phyloP scores from a whole-genome alignment of 2,113 vertebrate genomes.

The Cyanoramphus novaezelandiae region DNA sequence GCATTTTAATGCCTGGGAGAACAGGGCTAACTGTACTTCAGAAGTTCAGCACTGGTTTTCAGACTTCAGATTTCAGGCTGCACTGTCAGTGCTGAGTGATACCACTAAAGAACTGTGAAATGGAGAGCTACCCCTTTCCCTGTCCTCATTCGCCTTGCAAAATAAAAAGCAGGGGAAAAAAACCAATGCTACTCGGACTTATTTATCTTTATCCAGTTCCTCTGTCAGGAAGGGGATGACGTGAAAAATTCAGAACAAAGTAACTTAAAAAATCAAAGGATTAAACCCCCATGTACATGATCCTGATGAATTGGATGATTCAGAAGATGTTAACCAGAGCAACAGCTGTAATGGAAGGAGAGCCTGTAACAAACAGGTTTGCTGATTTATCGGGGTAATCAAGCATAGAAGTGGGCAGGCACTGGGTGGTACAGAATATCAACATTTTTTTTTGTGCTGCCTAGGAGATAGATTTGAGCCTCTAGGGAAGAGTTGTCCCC shows the following conservation, averaged over 20 bases:
- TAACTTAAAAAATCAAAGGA: constrained; percentile 68
- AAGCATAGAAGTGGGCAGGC: constrained; percentile 67
- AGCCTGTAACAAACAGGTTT: constrained; percentile 64
- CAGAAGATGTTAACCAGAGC: constrained; percentile 73
- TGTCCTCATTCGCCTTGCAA: neutral
- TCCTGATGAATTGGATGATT: constrained; percentile 72
- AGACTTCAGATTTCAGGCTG: neutral
- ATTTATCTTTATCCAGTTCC: constrained; percentile 62
- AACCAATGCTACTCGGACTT: constrained; percentile 30
- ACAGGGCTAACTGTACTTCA: neutral
- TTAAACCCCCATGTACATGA: constrained; percentile 40
- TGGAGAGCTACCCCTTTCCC: neutral
- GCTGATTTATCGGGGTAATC: constrained; percentile 70
- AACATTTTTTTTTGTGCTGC: constrained; percentile 40
- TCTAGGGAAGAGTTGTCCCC: neutral
- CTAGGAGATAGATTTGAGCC: constrained; percentile 48
- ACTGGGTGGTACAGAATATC: constrained; percentile 71
- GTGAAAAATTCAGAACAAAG: constrained; percentile 66
- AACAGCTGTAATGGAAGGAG: constrained; percentile 69
- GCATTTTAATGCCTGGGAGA: neutral
- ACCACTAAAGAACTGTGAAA: constrained; percentile 22
- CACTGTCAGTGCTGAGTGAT: neutral
- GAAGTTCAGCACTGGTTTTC: neutral
- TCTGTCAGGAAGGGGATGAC: constrained; percentile 60
- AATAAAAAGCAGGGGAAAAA: constrained; percentile 32